These are phyloP conservation scores for Anthophora plumipes DNA, from an alignment of 2,888 invertebrate genomes.

Conservation along the genomic window DNA sequence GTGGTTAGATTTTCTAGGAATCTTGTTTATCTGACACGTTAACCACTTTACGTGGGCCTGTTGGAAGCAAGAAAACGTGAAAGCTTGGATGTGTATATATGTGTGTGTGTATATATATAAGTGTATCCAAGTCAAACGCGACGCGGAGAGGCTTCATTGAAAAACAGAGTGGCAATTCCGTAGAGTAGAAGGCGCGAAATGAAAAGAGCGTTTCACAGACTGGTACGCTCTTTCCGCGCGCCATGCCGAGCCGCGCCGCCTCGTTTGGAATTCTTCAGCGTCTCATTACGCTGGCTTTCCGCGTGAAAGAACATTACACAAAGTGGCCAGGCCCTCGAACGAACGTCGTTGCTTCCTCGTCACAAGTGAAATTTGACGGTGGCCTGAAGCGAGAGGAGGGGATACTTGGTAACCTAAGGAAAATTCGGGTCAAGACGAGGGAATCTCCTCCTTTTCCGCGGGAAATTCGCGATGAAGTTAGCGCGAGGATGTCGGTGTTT, in stretches of 20 bases:
- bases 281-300: constrained; percentile 77
- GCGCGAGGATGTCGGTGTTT: neutral
- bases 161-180: constrained; percentile 72
- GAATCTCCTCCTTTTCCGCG: neutral
- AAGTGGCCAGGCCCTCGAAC: constrained; percentile 56
- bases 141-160: constrained; percentile 64
- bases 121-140: constrained; percentile 42
- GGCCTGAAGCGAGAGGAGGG: neutral
- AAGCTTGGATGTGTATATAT: neutral
- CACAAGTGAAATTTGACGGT: constrained; percentile 12
- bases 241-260: no score
- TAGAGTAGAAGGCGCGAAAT: constrained; percentile 72
- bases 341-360: neutral
- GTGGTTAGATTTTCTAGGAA: constrained; percentile 43
- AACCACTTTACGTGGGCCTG: constrained; percentile 24
- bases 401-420: constrained; percentile 14
- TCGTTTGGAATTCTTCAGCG: constrained; percentile 77
- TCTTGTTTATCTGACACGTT: constrained; percentile 43
- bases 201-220: constrained; percentile 71
- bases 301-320: constrained; percentile 72
- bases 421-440: constrained; percentile 13
- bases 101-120: neutral
- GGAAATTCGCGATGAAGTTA: neutral
- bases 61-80: constrained; percentile 15
- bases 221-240: constrained; percentile 63